Evolutionary conservation across 1,140 invertebrate genomes (phyloP), one percentile per base, ranked within the genome.

Genomic region (Acyrthosiphon pisum): DNA sequence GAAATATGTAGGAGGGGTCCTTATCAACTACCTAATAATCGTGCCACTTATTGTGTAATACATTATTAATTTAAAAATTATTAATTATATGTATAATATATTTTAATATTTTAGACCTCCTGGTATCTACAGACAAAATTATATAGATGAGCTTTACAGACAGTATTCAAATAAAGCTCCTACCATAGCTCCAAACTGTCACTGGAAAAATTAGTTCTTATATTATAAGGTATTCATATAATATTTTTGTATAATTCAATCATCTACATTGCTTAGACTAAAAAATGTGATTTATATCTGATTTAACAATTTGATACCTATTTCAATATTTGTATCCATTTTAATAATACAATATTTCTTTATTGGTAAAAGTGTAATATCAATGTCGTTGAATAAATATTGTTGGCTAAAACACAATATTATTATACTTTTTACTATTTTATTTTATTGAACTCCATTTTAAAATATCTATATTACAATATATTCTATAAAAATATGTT

Each of bases 61-160:
- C 30, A n/a, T 76, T 18, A 68, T 68, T 68, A 14, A 11, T 9
- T 30, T n/a, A 18, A 14, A 18, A 18, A n/a, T 87, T n/a, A 14
- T 46, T 46, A 76, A n/a, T 48, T 35, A 48, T 48, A n/a, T 35
- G 11, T 87, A 7, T 41, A 41, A 41, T 93, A 8, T 91, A 50
- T 94, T 44, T 48, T 76, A 18, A 4, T 68, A 56, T 94, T 94
- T 88, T 94, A 96, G 97, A 94, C 96, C 97, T 41, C 97, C 97
- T 50, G 97, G 97, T 60, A 98, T 98, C 94, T 98, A 98, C 94
- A 98, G 98, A 95, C 95, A 95, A 84, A 97, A 98, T 95, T 98
- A 98, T 94, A 96, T 98, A 91, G 94, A 96, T 94, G 97, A 98
- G 95, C 95, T 98, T 53, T 98, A 96, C 94, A 96, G 95, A 94